Base-by-base conservation (phyloP, 2,797 vertebrate genomes). In the Siniperca scherzeri region DNA sequence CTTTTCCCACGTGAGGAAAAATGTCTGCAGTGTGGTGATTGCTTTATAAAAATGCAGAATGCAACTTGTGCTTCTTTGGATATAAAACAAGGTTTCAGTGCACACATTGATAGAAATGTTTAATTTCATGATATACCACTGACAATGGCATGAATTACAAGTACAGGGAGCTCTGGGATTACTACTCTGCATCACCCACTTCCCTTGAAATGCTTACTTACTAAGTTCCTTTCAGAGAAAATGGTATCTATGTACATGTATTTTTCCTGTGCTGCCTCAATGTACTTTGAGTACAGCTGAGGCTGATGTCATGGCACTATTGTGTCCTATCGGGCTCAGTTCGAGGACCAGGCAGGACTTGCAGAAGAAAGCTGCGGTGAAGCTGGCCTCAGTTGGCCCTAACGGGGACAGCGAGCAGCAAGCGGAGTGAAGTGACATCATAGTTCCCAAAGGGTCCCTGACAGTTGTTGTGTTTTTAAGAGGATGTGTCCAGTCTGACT, bases 391-490 rank as follows among this genome's bases (percentile, higher is more conserved):
- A 38, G 70, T 66, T 81, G 66, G 74, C 67, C 81, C 38, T n/a
- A 46, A 60, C 7, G 8, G 81, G 77, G 87, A 85, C 65, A 74
- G 80, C 0, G 5, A 68, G 69, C 65, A 65, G 56, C 76, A 62
- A 71, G 65, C 40, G 5, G 64, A 84, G 67, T 72, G 71, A 87
- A 89, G 86, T 92, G 91, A 93, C 93, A 85, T 93, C 87, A 93
- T 91, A 82, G 88, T 82, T 90, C 91, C 93, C 89, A 89, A 92
- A 90, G 87, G 89, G 87, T 91, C 78, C 59, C 78, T 89, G 85
- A 93, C 91, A 93, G 91, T 93, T 93, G 92, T 90, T 82, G 86
- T 83, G 82, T 91, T 70, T 30, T 93, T 81, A 79, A 90, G 79
- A 74, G 70, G 93, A 93, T 91, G 88, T 86, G 87, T 91, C 81